Evolutionary conservation across 92 coral and sea anemone genomes (phyloP), one percentile per base, ranked within the genome.

Genomic region (Virgularia gustaviana): DNA sequence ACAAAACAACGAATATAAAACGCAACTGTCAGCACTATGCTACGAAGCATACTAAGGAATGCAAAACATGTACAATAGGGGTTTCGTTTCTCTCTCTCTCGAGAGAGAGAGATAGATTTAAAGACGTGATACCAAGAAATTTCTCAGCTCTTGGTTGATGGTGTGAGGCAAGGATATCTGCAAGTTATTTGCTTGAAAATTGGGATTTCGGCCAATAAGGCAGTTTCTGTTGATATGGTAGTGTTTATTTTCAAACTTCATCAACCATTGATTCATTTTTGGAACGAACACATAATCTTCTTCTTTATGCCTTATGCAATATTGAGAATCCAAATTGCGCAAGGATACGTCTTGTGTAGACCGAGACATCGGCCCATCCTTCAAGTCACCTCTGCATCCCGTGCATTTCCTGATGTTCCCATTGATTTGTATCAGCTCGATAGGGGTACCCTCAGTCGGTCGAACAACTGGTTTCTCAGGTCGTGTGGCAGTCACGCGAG

Each of bases 401-500:
- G 45, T 15, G 15, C 45, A 39, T 39, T 39, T 39, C 7, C 45
- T 7, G 15, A 39, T 15, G 45, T 39, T 39, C 7, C 45, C 45
- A 39, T 15, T 39, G 45, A 39, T 39, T 39, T 39, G 45, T 39
- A 39, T 39, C 9, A 39, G 45, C 15, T 39, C 45, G 7, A 39
- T 39, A 7, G 45, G 45, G 15, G 45, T 39, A 15, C 45, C 15
- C 45, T 39, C 45, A 39, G 45, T 39, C 7, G 45, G 45, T 39
- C 15, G 45, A 39, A 39, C 45, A 7, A 39, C 9, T 39, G 45
- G 45, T 39, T 39, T 39, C 45, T 39, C 45, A 39, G 45, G 45
- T 39, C 45, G 7, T 15, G 24, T 53, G 60, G 63, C 11, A 15
- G 64, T 65, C 7, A 41, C 31, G 29, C 52, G 72, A 4, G 72